Evolutionary conservation across 2,113 vertebrate species (phyloP).

Genomic region (Sander vitreus): DNA sequence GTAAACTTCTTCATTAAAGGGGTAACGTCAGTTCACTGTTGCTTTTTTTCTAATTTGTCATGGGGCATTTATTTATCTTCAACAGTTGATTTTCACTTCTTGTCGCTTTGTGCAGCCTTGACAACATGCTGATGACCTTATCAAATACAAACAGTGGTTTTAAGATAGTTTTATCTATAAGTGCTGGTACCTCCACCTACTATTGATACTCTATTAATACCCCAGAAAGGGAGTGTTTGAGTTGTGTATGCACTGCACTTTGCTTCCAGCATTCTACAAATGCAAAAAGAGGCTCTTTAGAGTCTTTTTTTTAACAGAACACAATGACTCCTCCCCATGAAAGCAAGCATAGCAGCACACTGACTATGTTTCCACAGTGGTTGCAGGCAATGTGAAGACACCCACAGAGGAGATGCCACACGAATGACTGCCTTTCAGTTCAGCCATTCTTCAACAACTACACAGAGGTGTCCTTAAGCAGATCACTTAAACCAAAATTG

Average conservation of each 20-base stretch:
- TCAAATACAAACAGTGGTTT: slow-evolving; percentile 5
- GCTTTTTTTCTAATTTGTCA: neutral
- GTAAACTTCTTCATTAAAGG: neutral
- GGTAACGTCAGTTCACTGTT: neutral
- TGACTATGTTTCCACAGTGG: slow-evolving; percentile 12
- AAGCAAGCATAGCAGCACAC: neutral
- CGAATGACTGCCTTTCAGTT: slow-evolving; percentile 25
- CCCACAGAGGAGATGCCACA: slow-evolving; percentile 37
- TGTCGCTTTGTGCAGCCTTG: neutral
- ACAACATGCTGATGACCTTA: neutral
- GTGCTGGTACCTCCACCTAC: neutral
- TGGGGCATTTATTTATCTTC: neutral
- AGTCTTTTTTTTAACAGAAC: neutral
- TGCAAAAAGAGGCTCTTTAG: neutral
- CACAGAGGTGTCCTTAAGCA: slow-evolving; percentile 26
- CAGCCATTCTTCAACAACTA: slow-evolving; percentile 19
- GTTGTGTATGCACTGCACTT: neutral
- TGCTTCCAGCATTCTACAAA: neutral
- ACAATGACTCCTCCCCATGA: neutral
- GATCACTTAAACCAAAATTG: slow-evolving; percentile 7
- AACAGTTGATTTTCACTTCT: neutral
- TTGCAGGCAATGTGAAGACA: slow-evolving; percentile 22
- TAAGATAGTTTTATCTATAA: slow-evolving; percentile 8
- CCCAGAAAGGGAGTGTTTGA: neutral
- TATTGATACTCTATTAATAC: neutral